These are phyloP conservation scores for Brachypteracias leptosomus DNA, from an alignment of 2,113 vertebrate species.

Conservation along the genomic window DNA sequence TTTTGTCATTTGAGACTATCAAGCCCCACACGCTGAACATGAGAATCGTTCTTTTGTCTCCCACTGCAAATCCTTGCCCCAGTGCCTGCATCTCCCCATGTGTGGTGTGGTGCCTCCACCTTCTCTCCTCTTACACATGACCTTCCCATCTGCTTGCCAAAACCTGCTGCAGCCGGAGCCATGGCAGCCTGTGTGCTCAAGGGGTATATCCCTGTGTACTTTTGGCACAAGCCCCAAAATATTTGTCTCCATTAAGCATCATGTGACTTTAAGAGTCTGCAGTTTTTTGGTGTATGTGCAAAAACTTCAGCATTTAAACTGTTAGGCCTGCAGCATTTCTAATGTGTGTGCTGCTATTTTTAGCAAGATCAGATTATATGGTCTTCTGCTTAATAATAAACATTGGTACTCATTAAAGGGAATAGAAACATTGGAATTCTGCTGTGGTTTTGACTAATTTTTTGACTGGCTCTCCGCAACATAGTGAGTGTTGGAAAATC, in stretches of 20 bases:
- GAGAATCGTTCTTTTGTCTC: background rate
- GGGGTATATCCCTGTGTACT: rapidly evolving
- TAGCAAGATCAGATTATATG: background rate
- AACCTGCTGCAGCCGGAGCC: rapidly evolving
- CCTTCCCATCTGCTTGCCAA: background rate
- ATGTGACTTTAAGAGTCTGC: background rate
- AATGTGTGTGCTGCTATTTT: background rate
- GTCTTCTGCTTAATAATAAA: background rate
- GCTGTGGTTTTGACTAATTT: background rate
- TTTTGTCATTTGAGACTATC: background rate
- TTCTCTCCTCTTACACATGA: background rate
- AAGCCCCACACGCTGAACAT: rapidly evolving
- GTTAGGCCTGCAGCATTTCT: background rate
- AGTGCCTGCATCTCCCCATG: background rate
- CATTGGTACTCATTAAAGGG: background rate
- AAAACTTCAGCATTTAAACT: background rate
- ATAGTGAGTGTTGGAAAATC: background rate
- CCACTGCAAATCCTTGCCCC: background rate
- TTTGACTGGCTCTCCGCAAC: background rate
- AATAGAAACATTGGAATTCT: background rate
- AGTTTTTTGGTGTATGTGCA: background rate
- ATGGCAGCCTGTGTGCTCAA: rapidly evolving
- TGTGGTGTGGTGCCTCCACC: background rate
- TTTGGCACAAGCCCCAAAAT: background rate
- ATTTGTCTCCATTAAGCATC: background rate